phyloP scores from a whole-genome alignment of 1,140 invertebrate genomes.

The Aricia agestis region DNA sequence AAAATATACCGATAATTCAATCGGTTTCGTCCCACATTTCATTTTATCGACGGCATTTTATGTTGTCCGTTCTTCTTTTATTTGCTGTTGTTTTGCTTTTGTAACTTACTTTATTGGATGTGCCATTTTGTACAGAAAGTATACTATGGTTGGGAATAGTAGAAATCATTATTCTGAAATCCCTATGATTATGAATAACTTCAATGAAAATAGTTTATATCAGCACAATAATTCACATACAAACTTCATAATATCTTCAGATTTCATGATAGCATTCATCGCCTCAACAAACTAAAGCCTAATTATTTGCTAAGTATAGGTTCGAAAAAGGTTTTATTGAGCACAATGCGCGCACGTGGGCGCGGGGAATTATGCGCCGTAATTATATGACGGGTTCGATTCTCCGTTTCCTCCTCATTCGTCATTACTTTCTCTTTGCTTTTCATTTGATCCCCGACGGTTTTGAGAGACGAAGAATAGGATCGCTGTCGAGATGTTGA shows the following conservation, averaged over 20 bases:
- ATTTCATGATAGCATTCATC: constrained; percentile 18
- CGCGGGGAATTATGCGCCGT: constrained; percentile 3
- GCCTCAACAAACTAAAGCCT: background rate
- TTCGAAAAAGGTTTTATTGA: constrained; percentile 6
- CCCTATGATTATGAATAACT: background rate
- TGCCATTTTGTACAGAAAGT: too few relatives aligned
- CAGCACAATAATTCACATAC: constrained; percentile 22
- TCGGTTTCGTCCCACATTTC: background rate
- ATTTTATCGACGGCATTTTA: background rate
- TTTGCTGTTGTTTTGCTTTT: too few relatives aligned
- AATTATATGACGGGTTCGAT: constrained; percentile 14
- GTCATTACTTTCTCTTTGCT: constrained; percentile 11
- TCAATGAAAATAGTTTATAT: background rate
- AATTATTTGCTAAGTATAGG: constrained; percentile 16
- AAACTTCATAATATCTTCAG: constrained; percentile 1
- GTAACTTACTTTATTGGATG: too few relatives aligned
- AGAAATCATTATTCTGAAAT: background rate
- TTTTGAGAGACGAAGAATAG: background rate
- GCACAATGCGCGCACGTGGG: constrained; percentile 11
- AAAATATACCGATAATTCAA: background rate
- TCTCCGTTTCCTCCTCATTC: constrained; percentile 7
- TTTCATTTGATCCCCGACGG: background rate
- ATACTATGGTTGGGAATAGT: too few relatives aligned
- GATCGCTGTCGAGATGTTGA: background rate
- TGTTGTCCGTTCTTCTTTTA: too few relatives aligned